Evolutionary conservation across 2,888 invertebrate species (phyloP), one percentile per base, ranked within the genome.

Genomic region (Eupeodes latifasciatus): DNA sequence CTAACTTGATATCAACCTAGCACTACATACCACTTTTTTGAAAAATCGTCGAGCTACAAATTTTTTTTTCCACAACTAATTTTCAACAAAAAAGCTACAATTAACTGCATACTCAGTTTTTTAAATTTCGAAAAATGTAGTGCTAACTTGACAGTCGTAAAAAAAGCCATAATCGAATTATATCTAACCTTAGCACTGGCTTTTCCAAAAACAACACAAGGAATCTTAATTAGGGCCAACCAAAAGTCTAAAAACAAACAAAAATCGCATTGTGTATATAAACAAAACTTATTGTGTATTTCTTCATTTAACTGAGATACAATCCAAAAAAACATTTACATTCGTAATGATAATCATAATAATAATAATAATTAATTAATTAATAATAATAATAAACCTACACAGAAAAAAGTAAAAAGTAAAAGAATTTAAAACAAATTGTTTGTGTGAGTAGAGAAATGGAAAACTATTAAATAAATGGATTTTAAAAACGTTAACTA

Each of bases 281-380:
- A 85, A 88, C 88, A 88, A 81, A 84, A 88, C 69, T 85, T 88
- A 85, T 81, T 3, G 72, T 85, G 88, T 88, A 88, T 88, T 88
- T 88, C 85, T 77, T 84, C 78, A 78, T 77, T 78, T 69, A 81
- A 81, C 75, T 81, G 81, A 88, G 88, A 88, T 88, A 88, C 88
- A 88, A 77, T 88, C 74, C 77, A 75, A 51, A 77, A 83, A 83
- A 87, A 19, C 87, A 87, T 83, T 83, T 87, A 87, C 83, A 83
- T 6, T 72, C 55, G 53, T 51, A 53, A 71, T 71, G 44, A 44
- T 71, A 71, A 64, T 64, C n/a, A 69, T 71, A 67, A 40, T 71
- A 71, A 79, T 87, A 27, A 40, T 40, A 40, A 40, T 40, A 40
- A 40, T 40, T 40, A 40, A 40, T 40, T 40, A 40, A 40, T 40